These are phyloP conservation scores for Acleris literana DNA, from an alignment of 2,888 invertebrate species.

Conservation along the genomic window DNA sequence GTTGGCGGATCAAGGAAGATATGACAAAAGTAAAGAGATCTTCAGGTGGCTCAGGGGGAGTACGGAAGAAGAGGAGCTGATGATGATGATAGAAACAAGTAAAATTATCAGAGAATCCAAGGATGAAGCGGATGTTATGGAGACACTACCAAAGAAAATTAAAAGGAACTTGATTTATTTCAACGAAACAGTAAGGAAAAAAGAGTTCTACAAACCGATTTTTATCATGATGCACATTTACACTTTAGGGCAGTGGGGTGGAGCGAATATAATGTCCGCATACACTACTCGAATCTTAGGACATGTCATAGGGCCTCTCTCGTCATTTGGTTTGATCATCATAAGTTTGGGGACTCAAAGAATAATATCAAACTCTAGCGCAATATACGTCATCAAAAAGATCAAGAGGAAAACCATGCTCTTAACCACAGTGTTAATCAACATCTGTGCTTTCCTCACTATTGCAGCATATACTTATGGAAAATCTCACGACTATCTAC, in stretches of 20 bases:
- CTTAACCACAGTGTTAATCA: constrained; percentile 54
- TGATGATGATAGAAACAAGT: constrained; percentile 65
- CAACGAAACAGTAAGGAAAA: constrained; percentile 53
- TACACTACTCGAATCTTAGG: constrained; percentile 62
- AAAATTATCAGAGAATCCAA: constrained; percentile 53
- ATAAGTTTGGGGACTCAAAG: constrained; percentile 65
- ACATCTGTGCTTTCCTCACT: constrained; percentile 54
- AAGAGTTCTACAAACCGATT: constrained; percentile 63
- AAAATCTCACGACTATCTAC: constrained; percentile 48
- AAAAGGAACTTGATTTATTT: constrained; percentile 50
- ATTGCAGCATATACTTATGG: constrained; percentile 59
- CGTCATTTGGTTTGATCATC: constrained; percentile 57
- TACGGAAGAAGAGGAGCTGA: constrained; percentile 66
- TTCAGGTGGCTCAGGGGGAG: constrained; percentile 84
- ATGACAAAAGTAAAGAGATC: constrained; percentile 76
- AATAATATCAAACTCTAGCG: constrained; percentile 60
- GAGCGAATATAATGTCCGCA: constrained; percentile 60
- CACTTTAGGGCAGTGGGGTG: constrained; percentile 63
- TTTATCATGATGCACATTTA: constrained; percentile 66
- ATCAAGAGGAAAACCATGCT: constrained; percentile 65
- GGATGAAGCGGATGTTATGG: constrained; percentile 44
- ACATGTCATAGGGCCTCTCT: constrained; percentile 55
- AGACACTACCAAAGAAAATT: constrained; percentile 47
- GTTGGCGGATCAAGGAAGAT: constrained; percentile 78
- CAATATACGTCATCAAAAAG: constrained; percentile 66